Conservation (phyloP, 2,888 invertebrate genomes). For the Eupeodes luniger region DNA sequence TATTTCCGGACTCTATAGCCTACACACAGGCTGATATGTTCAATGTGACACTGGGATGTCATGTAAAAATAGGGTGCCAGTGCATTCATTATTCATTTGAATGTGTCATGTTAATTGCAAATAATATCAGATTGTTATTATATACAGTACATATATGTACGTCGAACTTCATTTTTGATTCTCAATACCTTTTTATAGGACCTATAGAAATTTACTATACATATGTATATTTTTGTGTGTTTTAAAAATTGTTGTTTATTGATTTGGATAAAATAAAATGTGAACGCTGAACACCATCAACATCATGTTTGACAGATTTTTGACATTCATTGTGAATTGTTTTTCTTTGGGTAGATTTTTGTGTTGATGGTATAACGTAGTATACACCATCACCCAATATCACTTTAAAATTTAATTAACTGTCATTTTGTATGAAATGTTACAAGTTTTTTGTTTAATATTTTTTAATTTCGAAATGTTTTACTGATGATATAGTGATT, state of each 20-base stretch:
- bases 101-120: conserved; percentile 75
- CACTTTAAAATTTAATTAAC: conserved; percentile 28
- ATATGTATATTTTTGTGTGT: too few species aligned
- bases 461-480: not conserved
- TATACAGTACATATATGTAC: not conserved
- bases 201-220: too few species aligned
- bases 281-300: conserved; percentile 42
- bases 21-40: conserved; percentile 5
- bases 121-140: conserved; percentile 66
- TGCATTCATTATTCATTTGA: conserved; percentile 71
- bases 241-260: conserved; percentile 41
- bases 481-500: too few species aligned
- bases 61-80: conserved; percentile 60
- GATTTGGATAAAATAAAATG: conserved; percentile 66
- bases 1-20: conserved; percentile 55
- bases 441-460: not conserved
- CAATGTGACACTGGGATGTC: conserved; percentile 42
- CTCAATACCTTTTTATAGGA: not conserved
- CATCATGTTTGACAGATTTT: conserved; percentile 63
- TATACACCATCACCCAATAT: not conserved
- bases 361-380: not conserved
- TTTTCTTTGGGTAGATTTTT: not conserved
- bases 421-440: conserved; percentile 16
- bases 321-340: conserved; percentile 49
- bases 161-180: conserved; percentile 45